Base-by-base conservation (phyloP, 2,888 invertebrate genomes). In the Serripes groenlandicus region DNA sequence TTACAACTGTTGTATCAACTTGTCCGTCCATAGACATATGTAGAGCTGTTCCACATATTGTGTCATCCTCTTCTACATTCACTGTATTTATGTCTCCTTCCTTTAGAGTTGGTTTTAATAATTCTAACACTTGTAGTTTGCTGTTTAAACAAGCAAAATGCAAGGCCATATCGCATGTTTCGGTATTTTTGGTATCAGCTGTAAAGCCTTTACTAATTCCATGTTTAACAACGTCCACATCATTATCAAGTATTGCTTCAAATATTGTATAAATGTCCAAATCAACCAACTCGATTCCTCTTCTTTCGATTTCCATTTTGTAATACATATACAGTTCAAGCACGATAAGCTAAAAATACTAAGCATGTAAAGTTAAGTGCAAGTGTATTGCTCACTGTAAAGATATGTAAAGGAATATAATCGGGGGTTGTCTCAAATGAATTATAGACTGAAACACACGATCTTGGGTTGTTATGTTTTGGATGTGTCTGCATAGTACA, bases 11-110 rank as follows among this genome's bases (percentile, higher is more conserved):
- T 18, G 69, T 32, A 54, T 74, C 58, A 5, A 79, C 74, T 26
- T 79, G 78, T 32, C 78, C 78, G 28, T 79, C 78, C 78, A 79
- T 79, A 30, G 74, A 66, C 78, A 79, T 79, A 30, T 79, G 78
- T 15, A 79, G 49, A 3, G 74, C 78, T 21, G 78, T 79, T 23
- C 78, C 78, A 74, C 78, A 79, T 56, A 79, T 79, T 3, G 78
- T 68, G 34, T 79, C 78, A 28, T 79, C 78, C 21, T 73, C 74
- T 58, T 78, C 78, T 1, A 79, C 52, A 49, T 79, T 79, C 21
- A 74, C 69, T 58, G 74, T 74, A 32, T 79, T 35, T 23, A 79
- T 73, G 34, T 79, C 78, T 30, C 60, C 74, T 42, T 79, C 74
- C 52, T 52, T 74, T 18, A 79, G 66, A 3, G 78, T 79, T 26